Conservation (phyloP, 2,888 invertebrate species). For the Eupithecia inturbata region DNA sequence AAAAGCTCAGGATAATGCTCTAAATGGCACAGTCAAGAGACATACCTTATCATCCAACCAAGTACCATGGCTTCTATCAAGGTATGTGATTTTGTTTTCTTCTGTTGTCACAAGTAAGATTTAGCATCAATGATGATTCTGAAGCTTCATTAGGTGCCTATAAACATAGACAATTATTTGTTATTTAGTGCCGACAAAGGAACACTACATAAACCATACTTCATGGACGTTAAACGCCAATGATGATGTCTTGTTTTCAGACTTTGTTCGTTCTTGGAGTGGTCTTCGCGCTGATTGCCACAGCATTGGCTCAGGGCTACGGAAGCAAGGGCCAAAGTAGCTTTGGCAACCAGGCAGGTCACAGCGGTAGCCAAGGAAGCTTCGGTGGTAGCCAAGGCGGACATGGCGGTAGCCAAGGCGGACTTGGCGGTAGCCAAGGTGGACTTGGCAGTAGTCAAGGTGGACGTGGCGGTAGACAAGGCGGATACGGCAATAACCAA, state of each 20-base stretch:
- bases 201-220: too few species aligned
- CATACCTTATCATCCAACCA: slow-evolving; percentile 6
- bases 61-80: slow-evolving; percentile 42
- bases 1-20: slow-evolving; percentile 28
- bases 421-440: not conserved
- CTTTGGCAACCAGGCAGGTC: slow-evolving; percentile 39
- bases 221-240: too few species aligned
- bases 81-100: slow-evolving; percentile 30
- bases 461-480: not conserved
- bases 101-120: not conserved
- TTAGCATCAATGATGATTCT: not conserved
- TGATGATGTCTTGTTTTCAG: slow-evolving; percentile 42
- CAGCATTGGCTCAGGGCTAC: slow-evolving; percentile 48
- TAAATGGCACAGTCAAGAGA: slow-evolving; percentile 26
- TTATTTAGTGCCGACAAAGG: too few species aligned
- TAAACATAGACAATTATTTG: too few species aligned
- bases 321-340: slow-evolving; percentile 35
- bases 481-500: slow-evolving; percentile 4
- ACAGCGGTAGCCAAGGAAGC: slow-evolving; percentile 28
- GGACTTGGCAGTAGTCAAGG: not conserved
- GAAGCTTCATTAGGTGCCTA: not conserved
- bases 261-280: slow-evolving; percentile 47
- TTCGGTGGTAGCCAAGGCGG: not conserved
- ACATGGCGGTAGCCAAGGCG: not conserved
- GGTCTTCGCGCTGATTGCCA: slow-evolving; percentile 46